phyloP scores from a whole-genome alignment of 2,113 vertebrate genomes.

The Thamnaconus septentrionalis region DNA sequence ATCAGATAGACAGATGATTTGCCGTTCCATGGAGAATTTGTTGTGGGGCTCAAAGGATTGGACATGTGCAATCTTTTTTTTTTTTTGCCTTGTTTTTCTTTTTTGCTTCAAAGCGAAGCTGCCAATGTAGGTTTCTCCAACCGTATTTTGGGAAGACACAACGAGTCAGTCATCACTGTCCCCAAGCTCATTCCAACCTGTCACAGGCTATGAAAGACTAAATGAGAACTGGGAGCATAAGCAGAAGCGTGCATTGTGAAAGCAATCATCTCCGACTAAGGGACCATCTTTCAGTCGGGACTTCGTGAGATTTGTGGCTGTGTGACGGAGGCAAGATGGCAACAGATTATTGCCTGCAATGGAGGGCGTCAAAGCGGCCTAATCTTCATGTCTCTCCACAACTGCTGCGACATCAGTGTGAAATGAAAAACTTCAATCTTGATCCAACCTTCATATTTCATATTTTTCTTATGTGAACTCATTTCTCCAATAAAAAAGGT shows the following conservation, averaged over 20 bases:
- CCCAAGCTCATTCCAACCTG: constrained; percentile 58
- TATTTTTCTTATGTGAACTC: neutral
- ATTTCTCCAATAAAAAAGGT: neutral
- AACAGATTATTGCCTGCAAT: neutral
- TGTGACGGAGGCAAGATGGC: neutral
- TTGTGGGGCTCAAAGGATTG: constrained; percentile 43
- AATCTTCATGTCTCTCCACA: neutral
- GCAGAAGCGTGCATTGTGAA: constrained; percentile 44
- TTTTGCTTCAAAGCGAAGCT: constrained; percentile 57
- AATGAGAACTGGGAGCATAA: constrained; percentile 55
- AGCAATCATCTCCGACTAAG: constrained; percentile 51
- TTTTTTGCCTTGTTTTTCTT: constrained; percentile 34
- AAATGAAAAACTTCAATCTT: neutral
- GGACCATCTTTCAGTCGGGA: constrained; percentile 22
- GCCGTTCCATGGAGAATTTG: constrained; percentile 50
- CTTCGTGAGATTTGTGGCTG: constrained; percentile 11
- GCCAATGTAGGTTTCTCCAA: constrained; percentile 47
- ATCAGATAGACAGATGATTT: constrained; percentile 55
- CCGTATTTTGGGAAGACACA: constrained; percentile 56
- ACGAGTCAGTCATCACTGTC: constrained; percentile 56
- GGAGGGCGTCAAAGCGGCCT: neutral
- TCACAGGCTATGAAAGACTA: constrained; percentile 54
- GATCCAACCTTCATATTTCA: neutral
- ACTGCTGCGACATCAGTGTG: neutral
- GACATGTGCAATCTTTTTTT: constrained; percentile 12